Base-by-base conservation (phyloP, 2,888 invertebrate genomes). In the Drosophila koepferae region DNA sequence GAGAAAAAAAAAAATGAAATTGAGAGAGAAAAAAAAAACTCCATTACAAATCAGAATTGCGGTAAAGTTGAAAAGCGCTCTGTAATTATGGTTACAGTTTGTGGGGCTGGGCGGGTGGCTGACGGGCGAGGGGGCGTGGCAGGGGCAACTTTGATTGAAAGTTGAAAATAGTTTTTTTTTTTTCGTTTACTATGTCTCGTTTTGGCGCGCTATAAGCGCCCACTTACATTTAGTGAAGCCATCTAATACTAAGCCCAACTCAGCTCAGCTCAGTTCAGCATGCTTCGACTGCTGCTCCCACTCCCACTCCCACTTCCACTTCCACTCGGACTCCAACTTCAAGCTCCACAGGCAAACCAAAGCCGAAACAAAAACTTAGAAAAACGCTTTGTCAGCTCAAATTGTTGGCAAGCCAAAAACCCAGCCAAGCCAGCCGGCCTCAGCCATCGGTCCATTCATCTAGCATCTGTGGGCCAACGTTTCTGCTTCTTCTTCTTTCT, bases 11-110 rank as follows among this genome's bases (percentile, higher is more conserved):
- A 43, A 34, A 58, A 23, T 8, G 44, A 54, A 74, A 70, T 20
- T 20, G 5, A 7, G 9, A 49, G 49, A 34, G 49, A 12, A n/a
- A 12, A 49, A 12, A 49, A 48, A 66, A 72, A 65, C 64, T 75
- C 75, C 75, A 82, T 86, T 86, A 87, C 85, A 84, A 83, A 88
- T 84, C 83, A 84, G 84, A 84, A 84, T 74, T 76, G 86, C 88
- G 88, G 86, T 74, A 85, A 80, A 85, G 83, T 86, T 84, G 81
- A 88, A 84, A 88, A 86, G 84, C 83, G 70, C 75, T 63, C 60
- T 74, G 89, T 84, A 84, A 84, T 84, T 84, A 84, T 87, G 80
- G 76, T 70, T 60, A 58, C 44, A 38, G 51, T 51, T 64, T 62
- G 48, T 44, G 18, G 34, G 7, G 40, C 10, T 40, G 14, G 4